Percentiles rank a stretch among this genome's conserved stretches.
These are phyloP conservation scores for Dromas ardeola DNA, from an alignment of 2,113 vertebrate genomes.

Conservation along the genomic window DNA sequence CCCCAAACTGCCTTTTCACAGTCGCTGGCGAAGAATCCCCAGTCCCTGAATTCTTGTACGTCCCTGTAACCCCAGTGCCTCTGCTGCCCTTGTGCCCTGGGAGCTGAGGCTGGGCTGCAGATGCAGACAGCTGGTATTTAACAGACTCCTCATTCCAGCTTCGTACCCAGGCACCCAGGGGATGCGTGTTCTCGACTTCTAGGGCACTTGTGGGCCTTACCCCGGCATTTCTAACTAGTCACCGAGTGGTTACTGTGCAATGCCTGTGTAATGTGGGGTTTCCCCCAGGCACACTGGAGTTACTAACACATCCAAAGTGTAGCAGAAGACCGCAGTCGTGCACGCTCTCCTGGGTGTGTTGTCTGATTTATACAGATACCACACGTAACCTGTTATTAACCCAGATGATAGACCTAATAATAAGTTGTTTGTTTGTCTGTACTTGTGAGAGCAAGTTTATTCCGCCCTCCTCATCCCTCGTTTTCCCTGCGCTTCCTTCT, in stretches of 20 bases:
- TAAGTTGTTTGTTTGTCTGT: background rate
- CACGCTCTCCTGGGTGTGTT: background rate
- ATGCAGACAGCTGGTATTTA: background rate
- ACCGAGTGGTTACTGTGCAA: accelerated
- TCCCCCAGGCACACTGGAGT: background rate
- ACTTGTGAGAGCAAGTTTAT: background rate
- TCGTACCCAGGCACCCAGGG: background rate
- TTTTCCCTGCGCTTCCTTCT: background rate
- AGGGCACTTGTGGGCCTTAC: background rate
- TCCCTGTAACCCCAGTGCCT: background rate
- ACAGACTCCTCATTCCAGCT: background rate
- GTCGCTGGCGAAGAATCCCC: too few species aligned
- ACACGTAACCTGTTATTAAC: background rate
- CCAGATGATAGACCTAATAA: background rate
- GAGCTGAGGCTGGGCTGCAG: background rate
- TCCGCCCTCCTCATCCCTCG: background rate
- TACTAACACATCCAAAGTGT: accelerated
- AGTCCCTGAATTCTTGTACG: background rate
- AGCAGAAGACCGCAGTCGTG: background rate
- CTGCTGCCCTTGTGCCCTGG: background rate
- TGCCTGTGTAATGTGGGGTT: accelerated
- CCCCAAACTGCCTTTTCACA: background rate
- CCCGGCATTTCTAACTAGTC: background rate
- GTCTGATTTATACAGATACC: background rate
- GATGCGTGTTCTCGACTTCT: too few species aligned